phyloP scores from a whole-genome alignment of 2,797 vertebrate genomes.

The Taeniopygia guttata region DNA sequence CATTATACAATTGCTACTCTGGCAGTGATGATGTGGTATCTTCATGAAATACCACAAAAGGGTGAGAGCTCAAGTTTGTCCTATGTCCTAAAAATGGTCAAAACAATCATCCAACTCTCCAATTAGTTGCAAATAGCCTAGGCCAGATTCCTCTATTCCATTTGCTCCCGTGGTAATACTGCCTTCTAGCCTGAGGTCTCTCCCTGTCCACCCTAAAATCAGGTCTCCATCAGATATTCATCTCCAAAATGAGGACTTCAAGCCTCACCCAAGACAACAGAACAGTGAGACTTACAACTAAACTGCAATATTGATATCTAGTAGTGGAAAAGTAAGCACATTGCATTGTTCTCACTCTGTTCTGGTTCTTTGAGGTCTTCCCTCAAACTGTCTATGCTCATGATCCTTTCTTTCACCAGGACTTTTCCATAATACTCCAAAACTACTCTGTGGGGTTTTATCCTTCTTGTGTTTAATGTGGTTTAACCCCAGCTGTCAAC shows the following conservation, averaged over 20 bases:
- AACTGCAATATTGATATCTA: not conserved
- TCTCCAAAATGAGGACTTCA: not conserved
- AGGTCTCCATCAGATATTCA: not conserved
- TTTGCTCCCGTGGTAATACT: too few relatives aligned
- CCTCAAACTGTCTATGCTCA: not conserved
- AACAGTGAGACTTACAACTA: not conserved
- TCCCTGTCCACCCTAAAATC: not conserved
- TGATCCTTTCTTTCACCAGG: not conserved
- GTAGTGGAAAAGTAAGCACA: not conserved
- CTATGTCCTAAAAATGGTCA: not conserved
- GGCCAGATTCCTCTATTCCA: not conserved
- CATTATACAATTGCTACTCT: not conserved
- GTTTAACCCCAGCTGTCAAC: not conserved
- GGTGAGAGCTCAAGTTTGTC: not conserved
- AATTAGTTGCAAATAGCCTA: not conserved
- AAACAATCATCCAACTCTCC: not conserved
- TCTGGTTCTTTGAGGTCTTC: not conserved
- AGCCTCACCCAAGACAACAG: not conserved
- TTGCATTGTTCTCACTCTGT: not conserved
- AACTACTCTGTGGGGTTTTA: rapidly evolving
- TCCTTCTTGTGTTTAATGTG: not conserved
- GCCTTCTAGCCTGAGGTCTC: not conserved
- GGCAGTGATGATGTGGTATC: not conserved
- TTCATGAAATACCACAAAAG: not conserved
- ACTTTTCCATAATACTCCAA: not conserved